phyloP scores from a whole-genome alignment of 2,888 invertebrate species.

The Chymomyza procnemis region DNA sequence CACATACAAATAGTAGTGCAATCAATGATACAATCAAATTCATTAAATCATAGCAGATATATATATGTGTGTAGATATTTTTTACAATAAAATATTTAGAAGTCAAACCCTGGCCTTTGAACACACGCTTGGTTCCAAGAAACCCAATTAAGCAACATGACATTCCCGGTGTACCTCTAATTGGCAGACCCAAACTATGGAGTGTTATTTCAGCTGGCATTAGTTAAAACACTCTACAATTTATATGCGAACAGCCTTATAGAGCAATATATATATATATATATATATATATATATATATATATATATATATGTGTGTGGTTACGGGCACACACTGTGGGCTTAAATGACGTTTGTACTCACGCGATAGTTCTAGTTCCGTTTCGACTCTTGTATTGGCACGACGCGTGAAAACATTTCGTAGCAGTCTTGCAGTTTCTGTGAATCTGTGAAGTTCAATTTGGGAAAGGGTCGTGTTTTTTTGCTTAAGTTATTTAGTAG shows the following conservation, averaged over 20 bases:
- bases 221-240: not conserved
- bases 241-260: not conserved
- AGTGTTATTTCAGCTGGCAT: not conserved
- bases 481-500: constrained; percentile 20
- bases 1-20: not conserved
- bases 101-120: not conserved
- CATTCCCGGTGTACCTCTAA: not conserved
- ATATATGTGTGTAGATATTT: too few relatives aligned
- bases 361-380: constrained; percentile 95
- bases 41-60: not conserved
- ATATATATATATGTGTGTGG: not conserved
- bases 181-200: not conserved
- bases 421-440: constrained; percentile 97
- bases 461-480: constrained; percentile 22
- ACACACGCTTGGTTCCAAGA: not conserved
- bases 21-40: not conserved
- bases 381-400: constrained; percentile 87
- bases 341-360: constrained; percentile 81
- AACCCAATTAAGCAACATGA: not conserved
- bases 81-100: not conserved
- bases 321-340: constrained; percentile 24
- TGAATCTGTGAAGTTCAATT: constrained; percentile 84
- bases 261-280: not conserved
- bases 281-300: not conserved
- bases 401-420: constrained; percentile 93